Evolutionary conservation across 1,140 invertebrate species (phyloP), one percentile per base, ranked within the genome.

Genomic region (Zaprionus vittiger): DNA sequence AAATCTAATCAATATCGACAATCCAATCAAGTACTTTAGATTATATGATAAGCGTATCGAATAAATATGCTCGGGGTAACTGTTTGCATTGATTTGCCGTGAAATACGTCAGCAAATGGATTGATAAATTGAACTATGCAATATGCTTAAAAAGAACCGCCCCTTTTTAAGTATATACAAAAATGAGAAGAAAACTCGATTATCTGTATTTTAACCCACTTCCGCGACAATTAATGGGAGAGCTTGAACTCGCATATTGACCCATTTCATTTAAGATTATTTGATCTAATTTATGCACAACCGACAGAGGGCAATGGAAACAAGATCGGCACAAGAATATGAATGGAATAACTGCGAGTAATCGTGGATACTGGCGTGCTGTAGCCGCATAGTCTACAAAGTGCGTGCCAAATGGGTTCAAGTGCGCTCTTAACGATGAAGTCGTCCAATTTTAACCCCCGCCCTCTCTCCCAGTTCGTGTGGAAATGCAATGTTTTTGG

Each of bases 331-430:
- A 44, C 52, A 26, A 73, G 60, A 49, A 38, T 38, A 59, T 71
- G 67, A 71, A 75, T 71, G 60, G 31, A 69, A 75, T 70, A 59
- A n/a, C 31, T 44, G 17, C 34, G 57, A 62, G 49, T 38, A 22
- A 26, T 20, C 55, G 38, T 22, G 41, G 1, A 34, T 34, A 14
- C 5, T 15, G 15, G 12, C 11, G 20, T n/a, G 26, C 22, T 67
- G 31, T 28, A 57, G 22, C 3, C 31, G 24, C 52, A 44, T 64
- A 31, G 17, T 17, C 20, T 14, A 69, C 34, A 49, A 26, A 72
- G 65, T 44, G 64, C 44, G 70, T 57, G 34, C 72, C 62, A 79
- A 87, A 80, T 76, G 71, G 73, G 84, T 84, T 87, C 84, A 87
- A 89, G 84, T 89, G 74, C 69, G 55, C 64, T 55, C 73, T 31